These are phyloP conservation scores for Temnopleurus reevesii DNA, from an alignment of 53 echinoderm and acorn worm genomes.

Conservation along the genomic window DNA sequence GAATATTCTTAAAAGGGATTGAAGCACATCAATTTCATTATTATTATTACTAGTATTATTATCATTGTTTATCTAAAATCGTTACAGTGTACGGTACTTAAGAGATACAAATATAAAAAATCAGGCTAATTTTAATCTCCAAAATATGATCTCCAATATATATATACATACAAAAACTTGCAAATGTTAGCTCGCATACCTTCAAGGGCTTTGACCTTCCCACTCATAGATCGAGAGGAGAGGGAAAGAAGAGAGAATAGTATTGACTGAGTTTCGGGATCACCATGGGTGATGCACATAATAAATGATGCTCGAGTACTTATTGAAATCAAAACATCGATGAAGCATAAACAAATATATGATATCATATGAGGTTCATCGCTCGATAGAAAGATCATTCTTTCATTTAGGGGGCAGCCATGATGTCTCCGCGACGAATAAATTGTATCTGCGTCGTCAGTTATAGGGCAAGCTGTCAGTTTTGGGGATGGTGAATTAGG, in stretches of 20 bases:
- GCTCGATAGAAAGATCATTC: not conserved
- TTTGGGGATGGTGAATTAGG: not conserved
- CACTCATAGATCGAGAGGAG: not conserved
- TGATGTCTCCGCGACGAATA: not conserved
- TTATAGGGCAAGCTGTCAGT: not conserved
- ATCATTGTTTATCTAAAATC: no score
- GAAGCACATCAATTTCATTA: no score
- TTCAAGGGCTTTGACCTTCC: conserved; percentile 16
- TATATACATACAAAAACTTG: no score
- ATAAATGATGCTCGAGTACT: conserved; percentile 10
- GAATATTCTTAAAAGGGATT: no score
- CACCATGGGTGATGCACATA: conserved; percentile 28
- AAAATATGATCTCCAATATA: no score
- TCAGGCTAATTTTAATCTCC: no score
- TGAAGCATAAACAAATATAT: conserved; percentile 19
- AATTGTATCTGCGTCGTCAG: conserved; percentile 8
- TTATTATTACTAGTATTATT: no score
- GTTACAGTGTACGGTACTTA: no score
- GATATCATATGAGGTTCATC: not conserved
- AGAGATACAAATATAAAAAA: no score
- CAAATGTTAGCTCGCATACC: not conserved
- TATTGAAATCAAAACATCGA: conserved; percentile 37
- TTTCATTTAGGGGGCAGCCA: conserved; percentile 2
- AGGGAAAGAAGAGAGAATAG: not conserved
- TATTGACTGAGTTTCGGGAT: not conserved